Conservation (phyloP, 2,113 vertebrate species). For the Coreoperca whiteheadi region DNA sequence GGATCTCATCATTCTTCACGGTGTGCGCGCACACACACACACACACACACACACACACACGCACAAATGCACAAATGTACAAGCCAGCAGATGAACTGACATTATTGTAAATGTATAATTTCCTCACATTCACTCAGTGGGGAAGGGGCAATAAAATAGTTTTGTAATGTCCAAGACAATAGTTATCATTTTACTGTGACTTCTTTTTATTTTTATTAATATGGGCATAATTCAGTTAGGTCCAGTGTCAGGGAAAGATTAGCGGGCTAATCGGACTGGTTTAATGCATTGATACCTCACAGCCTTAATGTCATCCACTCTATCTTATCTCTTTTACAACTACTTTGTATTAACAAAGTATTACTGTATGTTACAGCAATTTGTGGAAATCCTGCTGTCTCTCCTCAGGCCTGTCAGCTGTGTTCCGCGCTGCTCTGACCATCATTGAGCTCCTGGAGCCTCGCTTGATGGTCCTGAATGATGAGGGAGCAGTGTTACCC, state of each 20-base stretch:
- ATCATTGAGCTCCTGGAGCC: slow-evolving; percentile 81
- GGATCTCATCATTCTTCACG: slow-evolving; percentile 83
- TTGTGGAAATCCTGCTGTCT: neutral
- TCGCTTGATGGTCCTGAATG: slow-evolving; percentile 75
- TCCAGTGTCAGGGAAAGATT: neutral
- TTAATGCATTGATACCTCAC: neutral
- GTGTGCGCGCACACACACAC: slow-evolving; percentile 48
- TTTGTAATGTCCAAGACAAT: neutral
- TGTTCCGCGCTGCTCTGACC: slow-evolving; percentile 78
- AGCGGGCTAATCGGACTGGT: neutral
- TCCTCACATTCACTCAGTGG: neutral
- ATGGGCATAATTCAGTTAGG: neutral
- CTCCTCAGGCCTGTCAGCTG: slow-evolving; percentile 76
- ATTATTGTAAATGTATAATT: neutral
- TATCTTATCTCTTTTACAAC: neutral
- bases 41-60: neutral
- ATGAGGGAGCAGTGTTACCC: slow-evolving; percentile 77
- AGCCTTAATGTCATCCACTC: neutral
- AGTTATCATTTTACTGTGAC: neutral
- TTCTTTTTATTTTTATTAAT: neutral
- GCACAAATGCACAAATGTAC: neutral
- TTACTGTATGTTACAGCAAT: neutral
- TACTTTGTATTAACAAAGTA: neutral
- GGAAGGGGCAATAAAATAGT: neutral
- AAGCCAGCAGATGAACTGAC: too few relatives aligned